Conservation (phyloP, 1,140 invertebrate species). For the Drosophila kurseongensis region DNA sequence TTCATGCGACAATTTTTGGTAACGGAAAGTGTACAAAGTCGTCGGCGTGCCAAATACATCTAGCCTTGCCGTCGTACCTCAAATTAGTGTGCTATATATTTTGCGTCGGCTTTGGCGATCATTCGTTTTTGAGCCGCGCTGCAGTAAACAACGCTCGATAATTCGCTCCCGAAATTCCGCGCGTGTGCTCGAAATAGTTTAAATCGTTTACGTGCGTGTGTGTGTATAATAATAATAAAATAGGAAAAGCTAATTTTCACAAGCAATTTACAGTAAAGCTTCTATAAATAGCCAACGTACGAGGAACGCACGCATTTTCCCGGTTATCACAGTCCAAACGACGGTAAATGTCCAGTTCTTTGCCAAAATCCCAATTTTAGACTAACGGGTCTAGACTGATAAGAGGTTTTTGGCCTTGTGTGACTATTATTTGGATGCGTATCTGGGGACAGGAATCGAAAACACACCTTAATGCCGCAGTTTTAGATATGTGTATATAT, state of each 20-base stretch:
- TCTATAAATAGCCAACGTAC: slow-evolving; percentile 28
- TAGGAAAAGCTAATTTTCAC: slow-evolving; percentile 35
- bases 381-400: slow-evolving; percentile 13
- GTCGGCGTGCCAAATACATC: not conserved
- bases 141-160: slow-evolving; percentile 44
- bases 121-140: slow-evolving; percentile 69
- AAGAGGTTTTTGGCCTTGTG: slow-evolving; percentile 28
- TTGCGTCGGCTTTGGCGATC: slow-evolving; percentile 42
- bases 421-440: slow-evolving; percentile 1
- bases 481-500: slow-evolving; percentile 22
- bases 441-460: slow-evolving; percentile 17
- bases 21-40: not conserved
- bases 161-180: slow-evolving; percentile 7
- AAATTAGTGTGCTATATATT: slow-evolving; percentile 60
- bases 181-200: slow-evolving; percentile 25
- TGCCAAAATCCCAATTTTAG: slow-evolving; percentile 6
- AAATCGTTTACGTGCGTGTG: slow-evolving; percentile 13
- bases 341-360: slow-evolving; percentile 40
- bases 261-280: slow-evolving; percentile 27
- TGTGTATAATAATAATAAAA: slow-evolving; percentile 33
- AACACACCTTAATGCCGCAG: slow-evolving; percentile 32
- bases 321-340: slow-evolving; percentile 23
- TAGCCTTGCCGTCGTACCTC: slow-evolving; percentile 31
- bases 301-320: slow-evolving; percentile 12
- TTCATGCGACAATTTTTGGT: too few species aligned